These are phyloP conservation scores for Ennomos quercinarius DNA, from an alignment of 2,888 invertebrate genomes.

Conservation along the genomic window DNA sequence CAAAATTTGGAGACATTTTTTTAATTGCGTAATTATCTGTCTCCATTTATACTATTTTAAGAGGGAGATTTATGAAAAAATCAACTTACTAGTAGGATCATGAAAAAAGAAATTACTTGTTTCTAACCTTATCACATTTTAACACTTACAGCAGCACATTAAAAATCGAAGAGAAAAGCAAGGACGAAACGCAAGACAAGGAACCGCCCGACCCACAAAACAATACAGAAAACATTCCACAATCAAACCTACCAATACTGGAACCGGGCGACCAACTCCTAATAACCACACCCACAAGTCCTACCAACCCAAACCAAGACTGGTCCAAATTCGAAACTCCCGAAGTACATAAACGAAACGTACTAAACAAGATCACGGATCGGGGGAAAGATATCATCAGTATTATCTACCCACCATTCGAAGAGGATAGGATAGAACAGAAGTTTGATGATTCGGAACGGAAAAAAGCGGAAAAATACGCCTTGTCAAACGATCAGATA, in stretches of 20 bases:
- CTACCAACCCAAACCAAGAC: constrained; percentile 34
- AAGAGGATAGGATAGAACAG: constrained; percentile 73
- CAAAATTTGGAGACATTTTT: too few species aligned
- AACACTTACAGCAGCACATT: constrained; percentile 47
- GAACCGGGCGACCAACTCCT: constrained; percentile 88
- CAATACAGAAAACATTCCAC: constrained; percentile 51
- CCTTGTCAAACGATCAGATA: constrained; percentile 71
- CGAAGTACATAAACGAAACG: constrained; percentile 70
- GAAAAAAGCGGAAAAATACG: constrained; percentile 79
- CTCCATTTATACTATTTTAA: too few species aligned
- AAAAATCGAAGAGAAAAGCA: constrained; percentile 39
- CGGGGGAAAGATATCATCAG: constrained; percentile 78
- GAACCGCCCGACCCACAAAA: constrained; percentile 41
- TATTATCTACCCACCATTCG: constrained; percentile 76
- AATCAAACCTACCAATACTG: constrained; percentile 79
- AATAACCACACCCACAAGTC: constrained; percentile 61
- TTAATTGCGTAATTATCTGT: too few species aligned
- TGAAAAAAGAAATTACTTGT: too few species aligned
- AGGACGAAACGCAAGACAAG: constrained; percentile 35
- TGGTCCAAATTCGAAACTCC: constrained; percentile 53
- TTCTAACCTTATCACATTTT: constrained; percentile 1
- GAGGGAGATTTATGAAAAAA: too few species aligned
- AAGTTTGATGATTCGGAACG: constrained; percentile 76
- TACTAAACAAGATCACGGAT: constrained; percentile 75
- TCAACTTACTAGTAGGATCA: too few species aligned